Base-by-base conservation (phyloP, 2,113 vertebrate species). In the Empidonax traillii region DNA sequence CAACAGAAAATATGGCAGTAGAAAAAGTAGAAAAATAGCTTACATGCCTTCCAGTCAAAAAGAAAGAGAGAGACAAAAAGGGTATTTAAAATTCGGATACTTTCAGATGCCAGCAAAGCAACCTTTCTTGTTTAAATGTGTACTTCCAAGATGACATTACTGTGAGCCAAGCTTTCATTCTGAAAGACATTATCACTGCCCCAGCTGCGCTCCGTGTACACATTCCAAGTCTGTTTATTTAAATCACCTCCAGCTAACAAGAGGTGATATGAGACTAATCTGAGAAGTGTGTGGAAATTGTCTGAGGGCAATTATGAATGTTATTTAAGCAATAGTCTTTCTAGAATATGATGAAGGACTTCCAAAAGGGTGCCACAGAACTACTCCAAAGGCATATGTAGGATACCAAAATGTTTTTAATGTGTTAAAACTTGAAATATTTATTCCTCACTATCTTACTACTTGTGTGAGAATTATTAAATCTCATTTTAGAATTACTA, bases 401-500 rank as follows among this genome's bases (percentile, higher is more conserved):
- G 71, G 25, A 87, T 85, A 71, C 21, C 68, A 91, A 69, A 92
- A 62, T 58, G 20, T 75, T 93, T 94, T 85, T 90, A 92, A 21
- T 47, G 41, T 85, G 43, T 69, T 90, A 83, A n/a, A 76, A 55
- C 44, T 59, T 67, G 49, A 94, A 95, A 89, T 91, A 93, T 94
- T 95, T 96, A 79, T 96, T 91, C 67, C 35, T 62, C 89, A 28
- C 14, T 77, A 65, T 39, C 10, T 87, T 77, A 72, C 59, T 90
- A 76, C 35, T 91, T 90, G 28, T 67, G 58, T 83, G 35, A 95
- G 58, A 89, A 93, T 85, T 89, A 91, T 83, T 94, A 96, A 83
- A 93, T 73, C 82, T 87, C 58, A 83, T 93, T 97, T 93, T 82
- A 87, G 49, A 65, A 37, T 89, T 87, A 82, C 55, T 87, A 94